phyloP scores from a whole-genome alignment of 2,888 invertebrate genomes.

The Pyrrhia umbra region DNA sequence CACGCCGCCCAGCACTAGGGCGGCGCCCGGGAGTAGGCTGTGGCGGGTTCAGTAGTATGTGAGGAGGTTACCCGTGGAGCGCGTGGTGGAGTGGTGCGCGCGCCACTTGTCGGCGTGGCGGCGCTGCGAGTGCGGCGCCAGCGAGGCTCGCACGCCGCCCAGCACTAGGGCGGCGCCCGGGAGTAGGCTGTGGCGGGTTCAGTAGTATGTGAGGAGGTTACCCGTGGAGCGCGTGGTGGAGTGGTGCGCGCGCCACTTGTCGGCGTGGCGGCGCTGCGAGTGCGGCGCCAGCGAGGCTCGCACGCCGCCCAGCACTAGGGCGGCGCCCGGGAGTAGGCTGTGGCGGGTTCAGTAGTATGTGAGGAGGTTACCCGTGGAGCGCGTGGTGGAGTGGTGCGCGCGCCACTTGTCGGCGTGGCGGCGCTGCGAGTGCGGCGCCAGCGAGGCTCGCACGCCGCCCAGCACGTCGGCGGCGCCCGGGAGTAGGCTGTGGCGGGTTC shows the following conservation, averaged over 20 bases:
- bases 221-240: no score
- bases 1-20: not conserved
- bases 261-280: not conserved
- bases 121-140: not conserved
- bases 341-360: no score
- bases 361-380: no score
- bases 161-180: no score
- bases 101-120: not conserved
- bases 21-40: not conserved
- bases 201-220: no score
- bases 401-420: not conserved
- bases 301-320: not conserved
- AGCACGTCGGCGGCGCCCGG: no score
- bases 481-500: no score
- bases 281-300: not conserved
- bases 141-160: not conserved
- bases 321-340: no score
- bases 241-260: not conserved
- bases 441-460: not conserved
- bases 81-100: not conserved
- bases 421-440: not conserved
- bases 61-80: no score
- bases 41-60: not conserved
- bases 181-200: no score
- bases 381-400: not conserved